Evolutionary conservation across 2,888 invertebrate species (phyloP).

Genomic region (Tipula helvola): DNA sequence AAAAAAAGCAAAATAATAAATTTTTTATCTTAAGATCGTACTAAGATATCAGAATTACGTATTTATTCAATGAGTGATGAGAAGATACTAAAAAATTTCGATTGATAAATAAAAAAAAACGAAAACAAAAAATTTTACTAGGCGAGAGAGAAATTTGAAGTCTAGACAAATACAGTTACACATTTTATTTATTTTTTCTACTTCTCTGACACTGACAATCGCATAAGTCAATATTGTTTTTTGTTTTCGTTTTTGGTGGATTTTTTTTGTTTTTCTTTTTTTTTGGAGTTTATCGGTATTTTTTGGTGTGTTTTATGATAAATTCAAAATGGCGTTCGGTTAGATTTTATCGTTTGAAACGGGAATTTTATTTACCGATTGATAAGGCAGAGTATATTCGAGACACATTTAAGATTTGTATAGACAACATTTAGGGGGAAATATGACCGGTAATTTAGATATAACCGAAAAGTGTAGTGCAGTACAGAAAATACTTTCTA

Average conservation of each 20-base stretch:
- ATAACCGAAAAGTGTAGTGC: background rate
- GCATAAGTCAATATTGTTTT: background rate
- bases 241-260: background rate
- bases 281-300: background rate
- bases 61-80: background rate
- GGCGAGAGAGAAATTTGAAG: background rate
- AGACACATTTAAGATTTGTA: background rate
- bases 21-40: background rate
- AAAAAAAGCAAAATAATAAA: background rate
- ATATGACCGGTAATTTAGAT: background rate
- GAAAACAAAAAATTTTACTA: background rate
- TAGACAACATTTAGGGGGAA: background rate
- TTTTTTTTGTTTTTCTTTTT: background rate
- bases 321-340: background rate
- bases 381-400: background rate
- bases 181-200: background rate
- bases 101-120: background rate
- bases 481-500: too few relatives aligned
- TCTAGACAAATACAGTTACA: constrained; percentile 4
- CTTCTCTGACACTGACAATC: background rate
- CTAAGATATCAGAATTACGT: background rate
- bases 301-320: background rate
- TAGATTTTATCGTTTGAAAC: background rate
- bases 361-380: background rate
- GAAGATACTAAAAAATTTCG: background rate